phyloP scores from a whole-genome alignment of 2,888 invertebrate genomes.

The Netelia fuscicornis region DNA sequence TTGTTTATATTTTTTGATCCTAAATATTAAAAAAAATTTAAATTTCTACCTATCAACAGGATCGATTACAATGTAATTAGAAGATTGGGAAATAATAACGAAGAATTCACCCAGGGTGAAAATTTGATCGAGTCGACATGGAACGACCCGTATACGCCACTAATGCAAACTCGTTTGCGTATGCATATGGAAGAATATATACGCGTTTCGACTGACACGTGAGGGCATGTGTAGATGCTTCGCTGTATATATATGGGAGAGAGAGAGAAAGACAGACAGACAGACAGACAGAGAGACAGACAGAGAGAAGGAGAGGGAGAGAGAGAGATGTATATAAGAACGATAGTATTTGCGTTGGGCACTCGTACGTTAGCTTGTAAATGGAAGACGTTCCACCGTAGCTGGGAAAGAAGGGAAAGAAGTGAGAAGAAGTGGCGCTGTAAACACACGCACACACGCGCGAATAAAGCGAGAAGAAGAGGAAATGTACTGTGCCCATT shows the following conservation, averaged over 20 bases:
- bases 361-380: constrained; percentile 8
- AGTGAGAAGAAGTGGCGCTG: constrained; percentile 51
- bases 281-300: too few species aligned
- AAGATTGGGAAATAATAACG: not conserved
- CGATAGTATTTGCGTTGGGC: constrained; percentile 15
- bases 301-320: too few species aligned
- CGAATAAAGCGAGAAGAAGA: constrained; percentile 26
- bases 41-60: not conserved
- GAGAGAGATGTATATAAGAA: not conserved
- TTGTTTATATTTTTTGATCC: too few species aligned
- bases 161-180: constrained; percentile 50
- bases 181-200: constrained; percentile 65
- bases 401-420: constrained; percentile 57
- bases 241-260: not conserved
- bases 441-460: constrained; percentile 15
- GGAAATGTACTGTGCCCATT: constrained; percentile 34
- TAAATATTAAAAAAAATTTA: too few species aligned
- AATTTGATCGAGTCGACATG: not conserved
- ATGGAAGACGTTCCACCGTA: constrained; percentile 42
- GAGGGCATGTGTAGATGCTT: not conserved
- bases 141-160: not conserved
- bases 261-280: too few species aligned
- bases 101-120: not conserved
- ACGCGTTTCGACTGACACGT: constrained; percentile 49
- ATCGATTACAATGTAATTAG: not conserved